These are phyloP conservation scores for Lampris incognitus DNA, from an alignment of 2,113 vertebrate genomes.

Conservation along the genomic window DNA sequence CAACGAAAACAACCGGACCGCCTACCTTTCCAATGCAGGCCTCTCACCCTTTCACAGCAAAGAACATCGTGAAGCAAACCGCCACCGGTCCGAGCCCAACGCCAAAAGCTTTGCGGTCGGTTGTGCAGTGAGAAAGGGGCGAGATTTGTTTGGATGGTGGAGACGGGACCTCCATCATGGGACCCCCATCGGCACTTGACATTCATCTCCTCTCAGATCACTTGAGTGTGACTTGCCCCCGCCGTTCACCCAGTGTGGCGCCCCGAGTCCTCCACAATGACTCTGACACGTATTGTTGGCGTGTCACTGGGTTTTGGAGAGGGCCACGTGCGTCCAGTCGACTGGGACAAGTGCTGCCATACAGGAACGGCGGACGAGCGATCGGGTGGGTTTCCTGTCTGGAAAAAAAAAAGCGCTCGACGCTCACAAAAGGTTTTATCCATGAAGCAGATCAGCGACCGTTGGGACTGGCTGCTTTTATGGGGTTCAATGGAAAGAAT, in stretches of 20 bases:
- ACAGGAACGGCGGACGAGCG: constrained; percentile 45
- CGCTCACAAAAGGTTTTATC: constrained; percentile 49
- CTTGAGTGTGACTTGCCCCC: constrained; percentile 68
- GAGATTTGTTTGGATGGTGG: constrained; percentile 31
- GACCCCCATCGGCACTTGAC: constrained; percentile 59
- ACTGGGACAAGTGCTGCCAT: constrained; percentile 60
- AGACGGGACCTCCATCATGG: constrained; percentile 53
- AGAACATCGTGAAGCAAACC: not conserved
- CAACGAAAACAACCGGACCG: too few species aligned
- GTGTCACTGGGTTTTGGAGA: constrained; percentile 65
- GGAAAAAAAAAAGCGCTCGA: constrained; percentile 9
- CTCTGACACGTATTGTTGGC: constrained; percentile 64
- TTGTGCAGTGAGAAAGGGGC: constrained; percentile 1
- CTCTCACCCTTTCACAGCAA: not conserved
- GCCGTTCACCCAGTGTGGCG: constrained; percentile 52
- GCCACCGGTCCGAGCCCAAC: not conserved
- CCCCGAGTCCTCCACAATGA: constrained; percentile 17
- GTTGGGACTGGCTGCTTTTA: constrained; percentile 3
- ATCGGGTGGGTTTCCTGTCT: constrained; percentile 15
- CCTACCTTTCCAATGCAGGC: too few species aligned
- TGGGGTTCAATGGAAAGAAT: constrained; percentile 31
- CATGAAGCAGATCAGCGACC: constrained; percentile 33
- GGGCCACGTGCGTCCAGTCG: constrained; percentile 66
- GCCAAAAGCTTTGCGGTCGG: not conserved
- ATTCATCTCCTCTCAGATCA: constrained; percentile 71